phyloP scores from a whole-genome alignment of 2,113 vertebrate species.

The Prunella fulvescens region DNA sequence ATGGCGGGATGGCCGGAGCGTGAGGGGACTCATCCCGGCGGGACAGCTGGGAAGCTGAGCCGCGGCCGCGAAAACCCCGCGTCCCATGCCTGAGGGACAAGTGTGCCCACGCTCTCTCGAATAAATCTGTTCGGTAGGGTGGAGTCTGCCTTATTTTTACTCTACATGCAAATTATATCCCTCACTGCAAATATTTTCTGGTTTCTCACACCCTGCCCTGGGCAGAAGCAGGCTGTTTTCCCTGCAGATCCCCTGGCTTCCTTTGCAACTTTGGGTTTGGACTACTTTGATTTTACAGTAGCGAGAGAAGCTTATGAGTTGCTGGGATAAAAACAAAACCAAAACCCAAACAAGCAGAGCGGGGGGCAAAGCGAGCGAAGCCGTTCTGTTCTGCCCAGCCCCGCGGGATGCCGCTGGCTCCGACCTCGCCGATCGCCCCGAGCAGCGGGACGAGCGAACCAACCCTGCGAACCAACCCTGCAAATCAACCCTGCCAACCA shows the following conservation, averaged over 20 bases:
- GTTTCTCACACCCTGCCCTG: constrained; percentile 10
- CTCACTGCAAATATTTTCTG: constrained; percentile 14
- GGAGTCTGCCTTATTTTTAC: constrained; percentile 38
- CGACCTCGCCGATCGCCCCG: background rate
- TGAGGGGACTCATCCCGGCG: accelerated
- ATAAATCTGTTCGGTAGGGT: background rate
- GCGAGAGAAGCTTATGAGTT: background rate
- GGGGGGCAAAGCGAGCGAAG: background rate
- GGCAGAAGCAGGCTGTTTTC: background rate
- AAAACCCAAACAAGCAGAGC: background rate
- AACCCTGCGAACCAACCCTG: background rate
- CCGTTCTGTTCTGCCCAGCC: background rate
- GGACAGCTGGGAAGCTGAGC: no score
- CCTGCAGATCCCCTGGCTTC: background rate
- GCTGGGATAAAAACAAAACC: background rate
- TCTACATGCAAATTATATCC: constrained; percentile 36
- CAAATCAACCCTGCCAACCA: no score
- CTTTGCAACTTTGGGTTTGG: background rate
- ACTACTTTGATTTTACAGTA: background rate
- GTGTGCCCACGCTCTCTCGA: background rate
- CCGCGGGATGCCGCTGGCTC: background rate
- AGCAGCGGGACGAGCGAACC: background rate
- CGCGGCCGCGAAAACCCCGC: accelerated
- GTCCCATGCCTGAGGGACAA: background rate
- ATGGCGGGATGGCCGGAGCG: accelerated